Conservation (phyloP, 2,113 vertebrate species). For the Catagonus wagneri region DNA sequence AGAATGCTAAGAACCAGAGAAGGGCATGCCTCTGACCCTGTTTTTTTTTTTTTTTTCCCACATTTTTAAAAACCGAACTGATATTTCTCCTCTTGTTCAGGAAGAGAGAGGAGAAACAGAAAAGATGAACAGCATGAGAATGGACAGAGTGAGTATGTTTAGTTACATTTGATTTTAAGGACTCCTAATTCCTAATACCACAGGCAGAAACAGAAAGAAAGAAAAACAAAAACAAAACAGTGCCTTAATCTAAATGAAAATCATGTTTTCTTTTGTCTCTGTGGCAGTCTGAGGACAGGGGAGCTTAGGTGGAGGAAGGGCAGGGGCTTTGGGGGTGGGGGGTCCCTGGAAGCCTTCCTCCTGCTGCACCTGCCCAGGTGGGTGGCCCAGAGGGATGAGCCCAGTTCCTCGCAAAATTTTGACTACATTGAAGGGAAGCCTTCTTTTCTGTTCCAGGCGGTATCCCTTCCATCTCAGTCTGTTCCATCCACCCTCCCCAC, state of each 20-base stretch:
- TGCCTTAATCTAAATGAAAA: conserved; percentile 81
- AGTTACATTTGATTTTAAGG: conserved; percentile 78
- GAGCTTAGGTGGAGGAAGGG: conserved; percentile 52
- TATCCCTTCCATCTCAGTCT: too few relatives aligned
- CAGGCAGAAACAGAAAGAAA: conserved; percentile 82
- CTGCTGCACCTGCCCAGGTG: too few relatives aligned
- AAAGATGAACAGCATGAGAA: conserved; percentile 74
- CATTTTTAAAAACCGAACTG: conserved; percentile 51
- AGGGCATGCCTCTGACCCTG: conserved; percentile 78
- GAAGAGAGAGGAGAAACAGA: conserved; percentile 69
- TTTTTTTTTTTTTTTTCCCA: not conserved
- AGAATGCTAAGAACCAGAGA: conserved; percentile 85
- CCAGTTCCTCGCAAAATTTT: accelerated
- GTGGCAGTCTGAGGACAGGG: conserved; percentile 69
- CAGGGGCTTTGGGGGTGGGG: accelerated
- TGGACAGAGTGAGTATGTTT: conserved; percentile 76
- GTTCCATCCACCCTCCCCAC: accelerated
- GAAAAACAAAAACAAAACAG: not conserved
- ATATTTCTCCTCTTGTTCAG: conserved; percentile 77
- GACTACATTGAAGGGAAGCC: accelerated
- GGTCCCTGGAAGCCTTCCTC: accelerated
- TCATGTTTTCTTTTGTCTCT: conserved; percentile 78
- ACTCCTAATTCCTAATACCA: conserved; percentile 80
- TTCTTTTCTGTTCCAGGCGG: not conserved
- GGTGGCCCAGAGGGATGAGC: accelerated